Evolutionary conservation across 37 sponge, comb jelly and placozoan genomes (phyloP).

Genomic region (Dysidea cf. avara): DNA sequence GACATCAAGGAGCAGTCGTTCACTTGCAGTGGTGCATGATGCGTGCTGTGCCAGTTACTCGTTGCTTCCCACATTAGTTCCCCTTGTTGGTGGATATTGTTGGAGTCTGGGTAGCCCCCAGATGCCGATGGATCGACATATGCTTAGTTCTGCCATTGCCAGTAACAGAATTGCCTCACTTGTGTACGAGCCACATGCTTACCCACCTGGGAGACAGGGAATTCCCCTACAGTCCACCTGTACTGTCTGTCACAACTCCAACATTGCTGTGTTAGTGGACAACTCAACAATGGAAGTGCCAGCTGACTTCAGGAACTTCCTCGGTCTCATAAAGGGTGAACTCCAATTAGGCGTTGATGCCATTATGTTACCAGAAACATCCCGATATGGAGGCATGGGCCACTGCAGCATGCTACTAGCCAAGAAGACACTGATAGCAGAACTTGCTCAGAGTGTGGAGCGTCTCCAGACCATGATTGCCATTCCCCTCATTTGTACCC

Average conservation of each 20-base stretch:
- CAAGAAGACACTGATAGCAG: constrained; percentile 5
- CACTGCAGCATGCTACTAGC: constrained; percentile 26
- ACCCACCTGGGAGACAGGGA: constrained; percentile 2
- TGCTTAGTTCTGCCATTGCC: constrained; percentile 3
- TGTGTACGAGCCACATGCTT: constrained; percentile 26
- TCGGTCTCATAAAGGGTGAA: constrained; percentile 1
- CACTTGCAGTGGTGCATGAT: constrained; percentile 37
- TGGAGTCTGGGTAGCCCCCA: constrained; percentile 33
- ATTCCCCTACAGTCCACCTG: constrained; percentile 6
- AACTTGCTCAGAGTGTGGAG: neutral
- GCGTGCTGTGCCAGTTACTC: constrained; percentile 10
- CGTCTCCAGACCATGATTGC: constrained; percentile 27
- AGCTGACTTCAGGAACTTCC: neutral
- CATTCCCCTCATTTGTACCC: constrained; percentile 25
- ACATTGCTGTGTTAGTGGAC: constrained; percentile 31
- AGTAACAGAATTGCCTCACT: constrained; percentile 36
- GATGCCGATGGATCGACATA: constrained; percentile 28
- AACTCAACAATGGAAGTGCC: neutral
- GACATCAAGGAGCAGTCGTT: neutral
- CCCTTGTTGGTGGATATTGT: constrained; percentile 15
- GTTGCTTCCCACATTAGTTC: too few relatives aligned
- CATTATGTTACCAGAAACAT: constrained; percentile 18
- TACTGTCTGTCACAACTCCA: constrained; percentile 5
- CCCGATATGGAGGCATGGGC: constrained; percentile 6
- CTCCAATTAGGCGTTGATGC: constrained; percentile 25